Conservation (phyloP, 2,113 vertebrate species). For the Chitala chitala region DNA sequence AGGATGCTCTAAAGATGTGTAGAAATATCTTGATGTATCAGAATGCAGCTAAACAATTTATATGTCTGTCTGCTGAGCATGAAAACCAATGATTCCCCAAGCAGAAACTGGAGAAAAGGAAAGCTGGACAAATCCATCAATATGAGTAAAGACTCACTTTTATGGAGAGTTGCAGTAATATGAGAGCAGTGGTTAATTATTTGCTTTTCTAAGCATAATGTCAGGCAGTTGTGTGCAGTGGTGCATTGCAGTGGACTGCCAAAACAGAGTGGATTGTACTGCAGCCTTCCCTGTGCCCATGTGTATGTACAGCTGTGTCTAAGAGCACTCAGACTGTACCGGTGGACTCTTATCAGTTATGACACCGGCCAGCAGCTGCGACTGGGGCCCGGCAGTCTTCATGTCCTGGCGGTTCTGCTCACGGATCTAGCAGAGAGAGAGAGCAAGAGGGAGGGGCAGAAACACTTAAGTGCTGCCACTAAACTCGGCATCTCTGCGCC, state of each 20-base stretch:
- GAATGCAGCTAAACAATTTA: too few relatives aligned
- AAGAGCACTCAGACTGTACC: conserved; percentile 53
- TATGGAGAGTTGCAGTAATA: not conserved
- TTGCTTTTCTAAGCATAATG: not conserved
- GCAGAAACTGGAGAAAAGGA: not conserved
- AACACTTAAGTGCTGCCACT: too few relatives aligned
- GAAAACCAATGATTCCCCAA: not conserved
- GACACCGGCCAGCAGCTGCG: conserved; percentile 84
- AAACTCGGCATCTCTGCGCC: too few relatives aligned
- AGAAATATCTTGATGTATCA: too few relatives aligned
- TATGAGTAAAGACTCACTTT: not conserved
- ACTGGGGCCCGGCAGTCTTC: conserved; percentile 92
- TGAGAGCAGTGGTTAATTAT: not conserved
- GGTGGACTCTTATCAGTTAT: conserved; percentile 82
- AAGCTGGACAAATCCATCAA: not conserved
- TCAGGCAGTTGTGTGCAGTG: conserved; percentile 7
- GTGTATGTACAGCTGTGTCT: not conserved
- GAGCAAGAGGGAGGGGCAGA: too few relatives aligned
- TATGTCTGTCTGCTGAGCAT: too few relatives aligned
- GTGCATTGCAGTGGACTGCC: not conserved
- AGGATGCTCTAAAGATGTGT: too few relatives aligned
- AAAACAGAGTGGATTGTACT: not conserved
- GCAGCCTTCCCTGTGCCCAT: not conserved
- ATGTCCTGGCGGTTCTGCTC: conserved; percentile 94
- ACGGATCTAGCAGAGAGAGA: conserved; percentile 67